Base-by-base conservation (phyloP, 2,113 vertebrate genomes). In the Typhlomys cinereus region DNA sequence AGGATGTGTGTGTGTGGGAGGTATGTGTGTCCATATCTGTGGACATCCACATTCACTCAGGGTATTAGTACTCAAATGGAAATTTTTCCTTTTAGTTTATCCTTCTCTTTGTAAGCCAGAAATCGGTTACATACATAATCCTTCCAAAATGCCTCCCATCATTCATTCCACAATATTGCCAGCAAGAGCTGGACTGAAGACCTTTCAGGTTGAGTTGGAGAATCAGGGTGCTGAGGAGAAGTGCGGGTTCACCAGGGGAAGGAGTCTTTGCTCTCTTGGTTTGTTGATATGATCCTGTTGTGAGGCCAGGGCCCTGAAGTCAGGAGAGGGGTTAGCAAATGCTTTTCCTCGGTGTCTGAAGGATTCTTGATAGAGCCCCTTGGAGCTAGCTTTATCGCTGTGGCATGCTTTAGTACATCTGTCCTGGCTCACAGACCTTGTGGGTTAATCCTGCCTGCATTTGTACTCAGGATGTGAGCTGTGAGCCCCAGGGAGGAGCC, bases 401-500 rank as follows among this genome's bases (percentile, higher is more conserved):
- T 98, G 98, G 98, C 98, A 98, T 96, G 98, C 98, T 98, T 97
- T 99, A 98, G 98, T 98, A 98, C 98, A 96, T 98, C 98, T 99
- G 98, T 98, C 98, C 98, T 97, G 98, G 97, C 98, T 97, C 78
- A 90, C 96, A 98, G 98, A 99, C 98, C 98, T 98, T 98, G 98
- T 95, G 57, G 96, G 94, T 98, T 99, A 99, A 98, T 98, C 98
- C 97, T 96, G 97, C 98, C 7, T 96, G 98, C 98, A 97, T 97
- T 98, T 95, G 96, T 52, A 76, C 91, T 96, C 98, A 90, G 97
- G 97, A 97, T 96, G 97, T 95, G 97, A 97, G 96, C 59, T 74
- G 73, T 3, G 94, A 50, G 89, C 59, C 93, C 62, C 1, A 1
- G n/a, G 4, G 12, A 61, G 36, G 34, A 89, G 0, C 5, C 5